phyloP scores from a whole-genome alignment of 2,888 invertebrate genomes.

The Cinara cedri region DNA sequence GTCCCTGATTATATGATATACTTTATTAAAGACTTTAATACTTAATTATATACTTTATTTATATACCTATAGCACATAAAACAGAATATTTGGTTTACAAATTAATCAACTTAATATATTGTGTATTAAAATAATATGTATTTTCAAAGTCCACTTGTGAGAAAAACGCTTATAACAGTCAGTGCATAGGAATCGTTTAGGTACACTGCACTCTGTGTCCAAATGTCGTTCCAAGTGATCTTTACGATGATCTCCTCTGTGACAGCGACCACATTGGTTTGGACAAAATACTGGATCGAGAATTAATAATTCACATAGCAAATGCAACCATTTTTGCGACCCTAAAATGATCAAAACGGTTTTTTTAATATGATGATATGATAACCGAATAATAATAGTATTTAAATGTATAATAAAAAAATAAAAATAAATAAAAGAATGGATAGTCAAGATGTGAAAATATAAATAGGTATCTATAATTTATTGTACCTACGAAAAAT shows the following conservation, averaged over 20 bases:
- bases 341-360: slow-evolving; percentile 20
- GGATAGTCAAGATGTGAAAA: too few relatives aligned
- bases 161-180: slow-evolving; percentile 63
- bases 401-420: too few relatives aligned
- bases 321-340: slow-evolving; percentile 48
- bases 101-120: slow-evolving; percentile 12
- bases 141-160: slow-evolving; percentile 65
- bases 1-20: too few relatives aligned
- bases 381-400: too few relatives aligned
- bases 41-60: too few relatives aligned
- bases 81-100: too few relatives aligned
- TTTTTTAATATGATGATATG: too few relatives aligned
- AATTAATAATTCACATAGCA: slow-evolving; percentile 38
- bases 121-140: slow-evolving; percentile 64
- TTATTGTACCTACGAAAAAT: too few relatives aligned
- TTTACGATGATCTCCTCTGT: slow-evolving; percentile 64
- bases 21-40: not conserved
- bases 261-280: slow-evolving; percentile 71
- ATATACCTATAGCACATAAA: too few relatives aligned
- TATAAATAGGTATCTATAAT: too few relatives aligned
- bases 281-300: slow-evolving; percentile 49
- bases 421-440: too few relatives aligned
- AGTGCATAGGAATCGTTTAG: slow-evolving; percentile 31
- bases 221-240: slow-evolving; percentile 64
- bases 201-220: slow-evolving; percentile 63